Percentiles rank a stretch among this genome's conserved stretches.
phyloP scores from a whole-genome alignment of 2,888 invertebrate species.

The Lithodes maja region DNA sequence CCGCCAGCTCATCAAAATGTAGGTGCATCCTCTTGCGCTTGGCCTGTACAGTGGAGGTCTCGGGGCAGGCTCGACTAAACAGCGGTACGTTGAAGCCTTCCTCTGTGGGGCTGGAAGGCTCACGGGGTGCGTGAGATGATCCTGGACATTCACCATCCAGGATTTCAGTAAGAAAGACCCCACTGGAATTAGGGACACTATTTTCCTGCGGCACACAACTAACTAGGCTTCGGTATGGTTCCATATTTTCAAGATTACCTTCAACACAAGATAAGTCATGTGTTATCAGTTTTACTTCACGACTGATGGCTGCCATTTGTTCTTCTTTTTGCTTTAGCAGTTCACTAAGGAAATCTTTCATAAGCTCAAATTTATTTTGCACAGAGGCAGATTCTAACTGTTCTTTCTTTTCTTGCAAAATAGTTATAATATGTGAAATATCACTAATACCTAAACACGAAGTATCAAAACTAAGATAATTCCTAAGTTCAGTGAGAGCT shows the following conservation, averaged over 20 bases:
- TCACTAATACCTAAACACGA: constrained; percentile 59
- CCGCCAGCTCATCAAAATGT: constrained; percentile 92
- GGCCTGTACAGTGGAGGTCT: constrained; percentile 55
- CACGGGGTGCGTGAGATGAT: constrained; percentile 31
- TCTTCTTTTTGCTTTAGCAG: constrained; percentile 84
- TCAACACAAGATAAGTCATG: constrained; percentile 84
- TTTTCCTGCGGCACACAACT: constrained; percentile 37
- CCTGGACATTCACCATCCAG: constrained; percentile 42
- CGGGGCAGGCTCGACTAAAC: constrained; percentile 50
- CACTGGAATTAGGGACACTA: constrained; percentile 53
- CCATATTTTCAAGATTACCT: constrained; percentile 72
- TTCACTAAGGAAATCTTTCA: constrained; percentile 88
- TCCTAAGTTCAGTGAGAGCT: constrained; percentile 61
- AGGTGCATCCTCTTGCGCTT: constrained; percentile 81
- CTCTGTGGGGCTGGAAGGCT: constrained; percentile 36
- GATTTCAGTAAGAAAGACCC: constrained; percentile 48
- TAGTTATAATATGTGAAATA: constrained; percentile 87
- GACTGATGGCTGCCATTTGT: constrained; percentile 80
- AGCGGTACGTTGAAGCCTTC: constrained; percentile 70
- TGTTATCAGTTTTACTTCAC: constrained; percentile 85
- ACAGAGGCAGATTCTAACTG: constrained; percentile 87
- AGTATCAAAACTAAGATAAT: constrained; percentile 59
- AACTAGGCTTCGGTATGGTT: constrained; percentile 26
- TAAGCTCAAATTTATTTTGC: constrained; percentile 85
- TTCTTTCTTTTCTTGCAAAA: constrained; percentile 85